Percentiles rank a stretch among this genome's conserved stretches.
Evolutionary conservation across 2,113 vertebrate species (phyloP).

Genomic region (Poeciliopsis prolifica): DNA sequence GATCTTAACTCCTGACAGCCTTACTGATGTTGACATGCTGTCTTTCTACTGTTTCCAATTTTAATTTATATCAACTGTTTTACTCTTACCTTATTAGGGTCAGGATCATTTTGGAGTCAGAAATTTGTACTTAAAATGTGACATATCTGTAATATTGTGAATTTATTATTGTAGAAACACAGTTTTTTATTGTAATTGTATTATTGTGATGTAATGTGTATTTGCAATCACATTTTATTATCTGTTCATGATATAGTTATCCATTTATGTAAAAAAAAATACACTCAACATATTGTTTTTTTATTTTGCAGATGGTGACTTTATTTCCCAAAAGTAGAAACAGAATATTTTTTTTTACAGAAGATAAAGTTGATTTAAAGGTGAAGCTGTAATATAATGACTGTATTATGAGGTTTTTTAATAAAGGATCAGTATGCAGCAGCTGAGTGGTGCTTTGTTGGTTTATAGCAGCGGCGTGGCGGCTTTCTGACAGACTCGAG

Average conservation of each 20-base stretch:
- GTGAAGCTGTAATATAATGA: background rate
- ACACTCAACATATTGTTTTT: background rate
- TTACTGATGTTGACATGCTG: background rate
- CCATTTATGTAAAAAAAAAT: background rate
- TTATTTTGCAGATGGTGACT: conserved; percentile 12
- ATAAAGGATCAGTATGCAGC: conserved; percentile 22
- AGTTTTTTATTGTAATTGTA: background rate
- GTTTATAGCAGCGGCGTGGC: background rate
- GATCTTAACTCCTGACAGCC: background rate
- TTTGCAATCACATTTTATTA: conserved; percentile 11
- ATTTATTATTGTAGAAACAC: background rate
- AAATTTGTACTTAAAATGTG: conserved; percentile 2
- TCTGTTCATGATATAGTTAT: conserved; percentile 7
- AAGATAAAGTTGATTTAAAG: background rate
- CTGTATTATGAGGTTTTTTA: conserved; percentile 8
- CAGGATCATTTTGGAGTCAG: background rate
- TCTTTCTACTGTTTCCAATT: background rate
- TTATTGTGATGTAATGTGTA: background rate
- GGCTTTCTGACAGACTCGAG: conserved; percentile 33
- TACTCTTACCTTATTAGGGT: background rate
- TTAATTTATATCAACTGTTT: background rate
- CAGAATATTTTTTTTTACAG: background rate
- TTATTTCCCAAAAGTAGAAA: conserved; percentile 11
- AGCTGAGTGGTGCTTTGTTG: background rate
- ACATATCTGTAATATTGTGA: background rate